A percentile compares a stretch with the other conserved stretches of the same genome.
Evolutionary conservation across 2,888 invertebrate genomes (phyloP).

Genomic region (Operophtera brumata): DNA sequence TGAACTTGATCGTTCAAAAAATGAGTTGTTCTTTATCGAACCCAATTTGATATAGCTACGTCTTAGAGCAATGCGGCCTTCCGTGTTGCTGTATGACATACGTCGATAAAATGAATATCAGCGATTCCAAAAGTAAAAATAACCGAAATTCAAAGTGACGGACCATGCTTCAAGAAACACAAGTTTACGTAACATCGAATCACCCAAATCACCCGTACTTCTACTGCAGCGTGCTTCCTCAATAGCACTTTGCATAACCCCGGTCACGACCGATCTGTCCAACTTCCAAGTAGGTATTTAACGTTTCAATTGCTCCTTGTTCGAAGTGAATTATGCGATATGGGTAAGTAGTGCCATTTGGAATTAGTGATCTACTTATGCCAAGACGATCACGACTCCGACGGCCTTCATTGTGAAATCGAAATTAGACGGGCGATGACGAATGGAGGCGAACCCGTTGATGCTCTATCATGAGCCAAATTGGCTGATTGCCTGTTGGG

Average conservation of each 20-base stretch:
- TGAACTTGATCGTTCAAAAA: too few relatives aligned
- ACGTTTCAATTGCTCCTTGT: conserved; percentile 64
- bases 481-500: too few relatives aligned
- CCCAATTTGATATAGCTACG: too few relatives aligned
- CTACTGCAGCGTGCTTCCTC: conserved; percentile 56
- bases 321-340: conserved; percentile 58
- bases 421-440: conserved; percentile 49
- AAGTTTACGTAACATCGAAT: conserved; percentile 6
- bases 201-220: conserved; percentile 34
- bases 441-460: conserved; percentile 9
- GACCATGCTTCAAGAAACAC: conserved; percentile 7
- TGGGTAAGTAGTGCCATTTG: conserved; percentile 61
- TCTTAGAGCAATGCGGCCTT: too few relatives aligned
- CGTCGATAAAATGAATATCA: too few relatives aligned
- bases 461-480: conserved; percentile 21
- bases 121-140: too few relatives aligned
- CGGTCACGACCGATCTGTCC: conserved; percentile 62
- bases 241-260: conserved; percentile 66
- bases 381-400: conserved; percentile 51
- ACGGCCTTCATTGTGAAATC: conserved; percentile 70
- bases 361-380: conserved; percentile 65
- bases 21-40: too few relatives aligned
- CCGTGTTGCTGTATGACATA: too few relatives aligned
- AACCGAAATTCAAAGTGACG: background rate
- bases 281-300: conserved; percentile 42